These are phyloP conservation scores for Pangasius sanitwongsei DNA, from an alignment of 2,797 vertebrate genomes.

Conservation along the genomic window DNA sequence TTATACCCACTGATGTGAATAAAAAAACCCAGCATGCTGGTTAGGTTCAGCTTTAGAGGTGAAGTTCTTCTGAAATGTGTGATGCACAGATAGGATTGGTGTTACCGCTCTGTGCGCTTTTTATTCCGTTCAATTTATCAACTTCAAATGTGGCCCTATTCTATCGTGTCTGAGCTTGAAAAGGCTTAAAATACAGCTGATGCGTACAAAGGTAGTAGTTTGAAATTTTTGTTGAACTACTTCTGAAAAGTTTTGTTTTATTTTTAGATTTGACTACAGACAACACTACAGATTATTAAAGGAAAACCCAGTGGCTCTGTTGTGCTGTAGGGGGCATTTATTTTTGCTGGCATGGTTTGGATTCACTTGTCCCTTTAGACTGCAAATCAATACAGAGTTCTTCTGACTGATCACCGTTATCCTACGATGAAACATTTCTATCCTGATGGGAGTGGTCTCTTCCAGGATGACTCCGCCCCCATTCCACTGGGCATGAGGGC, in stretches of 20 bases:
- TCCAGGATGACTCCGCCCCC: not conserved
- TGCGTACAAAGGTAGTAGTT: not conserved
- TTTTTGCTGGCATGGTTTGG: not conserved
- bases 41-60: not conserved
- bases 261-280: not conserved
- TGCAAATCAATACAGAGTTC: not conserved
- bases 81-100: not conserved
- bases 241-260: not conserved
- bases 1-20: not conserved
- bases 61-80: not conserved
- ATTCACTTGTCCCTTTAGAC: not conserved
- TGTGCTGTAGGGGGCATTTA: not conserved
- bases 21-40: not conserved
- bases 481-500: not conserved
- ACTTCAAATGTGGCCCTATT: constrained; percentile 1
- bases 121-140: constrained; percentile 10
- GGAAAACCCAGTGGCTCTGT: not conserved
- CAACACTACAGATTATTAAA: not conserved
- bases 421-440: not conserved
- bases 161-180: not conserved
- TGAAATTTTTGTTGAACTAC: not conserved
- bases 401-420: not conserved
- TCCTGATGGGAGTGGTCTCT: not conserved
- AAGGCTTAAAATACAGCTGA: not conserved
- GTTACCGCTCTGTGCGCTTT: not conserved